phyloP scores from a whole-genome alignment of 2,797 vertebrate species.

The Spinibarbus caldwelli region DNA sequence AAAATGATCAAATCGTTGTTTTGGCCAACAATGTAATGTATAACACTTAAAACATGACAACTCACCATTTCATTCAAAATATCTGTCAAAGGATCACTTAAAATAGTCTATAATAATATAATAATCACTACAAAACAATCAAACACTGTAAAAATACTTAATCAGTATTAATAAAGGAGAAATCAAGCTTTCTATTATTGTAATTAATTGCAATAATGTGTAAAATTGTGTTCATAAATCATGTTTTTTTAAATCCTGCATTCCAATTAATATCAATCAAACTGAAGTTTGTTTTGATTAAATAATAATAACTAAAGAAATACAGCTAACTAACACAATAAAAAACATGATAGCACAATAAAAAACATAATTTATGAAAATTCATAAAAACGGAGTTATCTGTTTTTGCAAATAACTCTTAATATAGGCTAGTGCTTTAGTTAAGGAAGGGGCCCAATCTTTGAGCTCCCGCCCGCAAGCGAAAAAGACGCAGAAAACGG shows the following conservation, averaged over 20 bases:
- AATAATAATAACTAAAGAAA: no score
- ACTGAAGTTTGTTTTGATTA: no score
- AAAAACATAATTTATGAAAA: no score
- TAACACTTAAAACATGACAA: neutral
- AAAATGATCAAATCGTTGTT: neutral
- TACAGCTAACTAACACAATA: no score
- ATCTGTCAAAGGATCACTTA: neutral
- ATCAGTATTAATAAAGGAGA: neutral
- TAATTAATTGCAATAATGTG: neutral
- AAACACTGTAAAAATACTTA: neutral
- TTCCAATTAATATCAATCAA: no score
- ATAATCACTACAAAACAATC: neutral
- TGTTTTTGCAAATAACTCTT: neutral
- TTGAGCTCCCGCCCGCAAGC: no score
- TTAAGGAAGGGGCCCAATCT: no score
- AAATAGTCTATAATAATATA: neutral
- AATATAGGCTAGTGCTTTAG: neutral
- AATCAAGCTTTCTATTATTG: neutral
- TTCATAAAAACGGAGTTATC: no score
- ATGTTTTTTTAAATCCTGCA: no score
- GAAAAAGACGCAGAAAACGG: no score
- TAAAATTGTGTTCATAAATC: no score
- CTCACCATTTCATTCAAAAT: neutral
- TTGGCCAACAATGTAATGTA: neutral
- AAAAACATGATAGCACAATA: no score